Evolutionary conservation across 92 coral and sea anemone species (phyloP).

Genomic region (Porites evermanni): DNA sequence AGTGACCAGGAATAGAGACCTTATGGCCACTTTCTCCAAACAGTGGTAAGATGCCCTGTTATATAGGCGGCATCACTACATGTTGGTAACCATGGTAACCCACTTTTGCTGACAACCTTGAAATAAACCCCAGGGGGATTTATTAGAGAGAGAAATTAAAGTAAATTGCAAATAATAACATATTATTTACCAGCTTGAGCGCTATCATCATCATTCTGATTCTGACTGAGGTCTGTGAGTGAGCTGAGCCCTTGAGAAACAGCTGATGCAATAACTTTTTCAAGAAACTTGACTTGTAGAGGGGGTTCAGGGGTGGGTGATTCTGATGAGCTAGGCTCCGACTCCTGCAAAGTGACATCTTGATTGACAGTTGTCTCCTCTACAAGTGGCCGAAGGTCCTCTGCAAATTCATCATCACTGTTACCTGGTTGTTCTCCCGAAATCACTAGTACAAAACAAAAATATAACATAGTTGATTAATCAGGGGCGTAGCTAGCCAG

Average conservation of each 20-base stretch:
- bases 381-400: constrained; percentile 55
- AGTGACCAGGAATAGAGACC: no score
- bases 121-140: no score
- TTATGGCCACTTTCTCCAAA: no score
- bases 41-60: no score
- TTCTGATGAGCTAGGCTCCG: not conserved
- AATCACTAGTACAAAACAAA: constrained; percentile 16
- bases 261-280: constrained; percentile 42
- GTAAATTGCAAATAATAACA: no score
- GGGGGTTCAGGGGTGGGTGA: constrained; percentile 20
- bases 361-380: constrained; percentile 5
- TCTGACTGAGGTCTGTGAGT: not conserved
- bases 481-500: not conserved
- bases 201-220: not conserved
- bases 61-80: no score
- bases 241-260: constrained; percentile 24
- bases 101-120: no score
- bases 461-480: not conserved
- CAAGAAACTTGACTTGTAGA: constrained; percentile 22
- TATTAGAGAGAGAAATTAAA: no score
- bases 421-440: constrained; percentile 62
- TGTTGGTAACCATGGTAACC: no score
- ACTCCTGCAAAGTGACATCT: constrained; percentile 11
- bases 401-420: constrained; percentile 90
- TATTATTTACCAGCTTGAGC: not conserved